phyloP scores from a whole-genome alignment of 2,797 vertebrate species.

The Chlorospingus semifuscus region DNA sequence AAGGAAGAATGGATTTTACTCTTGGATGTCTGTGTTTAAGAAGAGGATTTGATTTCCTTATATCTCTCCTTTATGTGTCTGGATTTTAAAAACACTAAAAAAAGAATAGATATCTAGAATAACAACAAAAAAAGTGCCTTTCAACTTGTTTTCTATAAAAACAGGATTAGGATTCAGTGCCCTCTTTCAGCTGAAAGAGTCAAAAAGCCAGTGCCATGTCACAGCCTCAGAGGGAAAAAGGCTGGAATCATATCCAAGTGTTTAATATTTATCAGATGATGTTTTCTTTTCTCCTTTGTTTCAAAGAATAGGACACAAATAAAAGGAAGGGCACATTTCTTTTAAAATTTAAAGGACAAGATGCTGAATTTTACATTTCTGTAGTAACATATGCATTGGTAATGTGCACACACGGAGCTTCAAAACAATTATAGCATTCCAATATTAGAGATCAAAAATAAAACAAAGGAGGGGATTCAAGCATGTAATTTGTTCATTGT shows the following conservation, averaged over 20 bases:
- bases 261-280: background rate
- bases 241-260: background rate
- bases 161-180: background rate
- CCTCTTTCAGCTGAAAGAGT: background rate
- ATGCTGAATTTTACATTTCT: background rate
- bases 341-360: background rate
- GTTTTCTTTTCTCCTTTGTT: background rate
- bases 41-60: background rate
- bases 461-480: slow-evolving; percentile 16
- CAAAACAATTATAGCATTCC: slow-evolving; percentile 30
- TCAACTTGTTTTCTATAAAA: background rate
- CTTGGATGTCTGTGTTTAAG: background rate
- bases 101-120: background rate
- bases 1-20: background rate
- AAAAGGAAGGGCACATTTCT: background rate
- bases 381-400: background rate
- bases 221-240: background rate
- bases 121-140: background rate
- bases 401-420: background rate
- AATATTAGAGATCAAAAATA: slow-evolving; percentile 40
- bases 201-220: background rate
- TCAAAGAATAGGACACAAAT: background rate
- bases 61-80: background rate
- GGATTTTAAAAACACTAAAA: background rate
- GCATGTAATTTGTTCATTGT: slow-evolving; percentile 42